Evolutionary conservation across 2,888 invertebrate genomes (phyloP).

Genomic region (Tipula helvola): DNA sequence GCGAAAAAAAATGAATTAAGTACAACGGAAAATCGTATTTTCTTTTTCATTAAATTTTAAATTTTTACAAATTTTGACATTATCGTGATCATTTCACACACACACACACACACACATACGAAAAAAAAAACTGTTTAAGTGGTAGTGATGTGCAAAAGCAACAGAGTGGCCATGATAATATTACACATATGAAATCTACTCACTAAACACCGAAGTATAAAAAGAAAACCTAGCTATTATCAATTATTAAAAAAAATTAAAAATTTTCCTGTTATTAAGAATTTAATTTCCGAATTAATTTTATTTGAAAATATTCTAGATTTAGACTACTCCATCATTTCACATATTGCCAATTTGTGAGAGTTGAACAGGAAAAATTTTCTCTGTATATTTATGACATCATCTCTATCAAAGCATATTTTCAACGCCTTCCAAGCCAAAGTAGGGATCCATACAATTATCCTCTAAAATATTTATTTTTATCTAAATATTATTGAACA

Average conservation of each 20-base stretch:
- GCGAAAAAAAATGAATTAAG: background rate
- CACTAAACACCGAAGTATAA: background rate
- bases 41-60: background rate
- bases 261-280: background rate
- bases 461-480: background rate
- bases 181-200: background rate
- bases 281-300: background rate
- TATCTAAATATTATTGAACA: background rate
- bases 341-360: background rate
- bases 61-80: background rate
- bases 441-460: background rate
- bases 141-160: constrained; percentile 4
- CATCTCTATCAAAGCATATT: background rate
- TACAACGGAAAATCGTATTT: background rate
- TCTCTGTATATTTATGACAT: background rate
- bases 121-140: background rate
- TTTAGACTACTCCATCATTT: background rate
- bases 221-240: background rate
- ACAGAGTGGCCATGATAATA: constrained; percentile 8
- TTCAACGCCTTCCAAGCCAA: background rate
- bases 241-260: background rate
- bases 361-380: background rate
- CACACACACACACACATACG: too few relatives aligned
- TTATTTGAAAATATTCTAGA: background rate
- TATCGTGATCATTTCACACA: background rate